Evolutionary conservation across 2,113 vertebrate species (phyloP).

Genomic region (Tetraodon nigroviridis): DNA sequence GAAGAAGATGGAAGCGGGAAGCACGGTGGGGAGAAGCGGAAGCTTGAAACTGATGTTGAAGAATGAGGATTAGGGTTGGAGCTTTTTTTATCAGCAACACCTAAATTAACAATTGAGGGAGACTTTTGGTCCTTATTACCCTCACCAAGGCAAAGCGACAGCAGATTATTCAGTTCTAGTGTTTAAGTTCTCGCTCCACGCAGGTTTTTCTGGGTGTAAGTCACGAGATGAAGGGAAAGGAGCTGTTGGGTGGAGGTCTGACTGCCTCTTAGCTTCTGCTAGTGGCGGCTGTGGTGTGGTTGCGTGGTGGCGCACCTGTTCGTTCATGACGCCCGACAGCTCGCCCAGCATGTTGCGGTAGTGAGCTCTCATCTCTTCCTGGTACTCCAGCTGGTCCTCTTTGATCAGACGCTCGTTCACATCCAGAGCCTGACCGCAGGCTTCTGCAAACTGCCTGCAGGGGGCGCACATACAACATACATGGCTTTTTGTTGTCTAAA

Average conservation of each 20-base stretch:
- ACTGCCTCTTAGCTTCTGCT: slow-evolving; percentile 1
- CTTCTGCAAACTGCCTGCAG: slow-evolving; percentile 91
- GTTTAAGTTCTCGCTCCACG: no score
- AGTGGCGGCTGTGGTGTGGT: slow-evolving; percentile 4
- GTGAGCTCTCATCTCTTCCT: slow-evolving; percentile 95
- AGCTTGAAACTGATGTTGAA: slow-evolving; percentile 11
- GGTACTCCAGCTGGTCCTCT: slow-evolving; percentile 97
- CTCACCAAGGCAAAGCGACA: no score
- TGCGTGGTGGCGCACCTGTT: slow-evolving; percentile 80
- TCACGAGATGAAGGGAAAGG: no score
- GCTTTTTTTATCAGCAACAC: no score
- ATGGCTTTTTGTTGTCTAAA: no score
- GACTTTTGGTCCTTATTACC: no score
- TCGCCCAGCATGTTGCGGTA: slow-evolving; percentile 93
- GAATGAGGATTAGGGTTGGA: neutral
- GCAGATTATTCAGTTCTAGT: no score
- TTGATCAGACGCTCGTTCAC: slow-evolving; percentile 97
- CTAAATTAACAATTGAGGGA: no score
- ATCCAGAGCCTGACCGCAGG: slow-evolving; percentile 92
- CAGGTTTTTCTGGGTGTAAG: no score
- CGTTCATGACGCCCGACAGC: slow-evolving; percentile 91
- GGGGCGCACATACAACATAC: neutral
- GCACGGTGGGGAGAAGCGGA: neutral
- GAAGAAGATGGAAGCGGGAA: neutral
- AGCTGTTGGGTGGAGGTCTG: neutral